Evolutionary conservation across 2,113 vertebrate genomes (phyloP).

Genomic region (Alectura lathami): DNA sequence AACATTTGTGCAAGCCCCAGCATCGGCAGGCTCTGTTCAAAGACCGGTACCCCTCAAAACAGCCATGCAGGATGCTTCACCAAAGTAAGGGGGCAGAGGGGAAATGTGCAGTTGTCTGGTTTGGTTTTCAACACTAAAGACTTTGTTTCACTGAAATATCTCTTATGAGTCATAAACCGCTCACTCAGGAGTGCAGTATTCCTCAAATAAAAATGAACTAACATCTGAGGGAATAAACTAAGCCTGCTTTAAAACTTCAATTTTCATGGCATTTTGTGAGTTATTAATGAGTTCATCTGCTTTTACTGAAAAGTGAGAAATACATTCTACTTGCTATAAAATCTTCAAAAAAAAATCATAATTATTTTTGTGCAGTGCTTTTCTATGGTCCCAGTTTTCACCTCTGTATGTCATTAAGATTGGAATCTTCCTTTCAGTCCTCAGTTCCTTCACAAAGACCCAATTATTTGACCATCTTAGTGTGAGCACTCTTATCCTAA

Average conservation of each 20-base stretch:
- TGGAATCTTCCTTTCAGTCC: neutral
- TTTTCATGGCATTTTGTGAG: neutral
- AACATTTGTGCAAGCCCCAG: neutral
- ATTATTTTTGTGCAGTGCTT: neutral
- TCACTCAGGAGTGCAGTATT: neutral
- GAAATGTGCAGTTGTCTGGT: neutral
- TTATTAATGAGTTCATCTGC: neutral
- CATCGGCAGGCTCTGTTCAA: neutral
- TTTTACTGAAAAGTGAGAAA: neutral
- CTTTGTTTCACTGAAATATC: neutral
- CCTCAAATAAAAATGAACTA: neutral
- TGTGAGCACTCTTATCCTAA: neutral
- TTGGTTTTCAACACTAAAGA: neutral
- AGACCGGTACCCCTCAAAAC: neutral
- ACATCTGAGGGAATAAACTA: neutral
- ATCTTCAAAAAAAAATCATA: neutral
- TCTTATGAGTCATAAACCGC: neutral
- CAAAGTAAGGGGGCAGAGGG: neutral
- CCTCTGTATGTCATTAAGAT: neutral
- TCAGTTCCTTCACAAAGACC: neutral
- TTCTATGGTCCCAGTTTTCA: neutral
- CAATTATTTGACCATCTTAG: neutral
- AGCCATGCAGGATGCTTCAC: rapidly evolving
- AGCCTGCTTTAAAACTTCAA: neutral
- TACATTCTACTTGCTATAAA: neutral